phyloP scores from a whole-genome alignment of 2,797 vertebrate genomes.

The Dicrostonyx torquatus region DNA sequence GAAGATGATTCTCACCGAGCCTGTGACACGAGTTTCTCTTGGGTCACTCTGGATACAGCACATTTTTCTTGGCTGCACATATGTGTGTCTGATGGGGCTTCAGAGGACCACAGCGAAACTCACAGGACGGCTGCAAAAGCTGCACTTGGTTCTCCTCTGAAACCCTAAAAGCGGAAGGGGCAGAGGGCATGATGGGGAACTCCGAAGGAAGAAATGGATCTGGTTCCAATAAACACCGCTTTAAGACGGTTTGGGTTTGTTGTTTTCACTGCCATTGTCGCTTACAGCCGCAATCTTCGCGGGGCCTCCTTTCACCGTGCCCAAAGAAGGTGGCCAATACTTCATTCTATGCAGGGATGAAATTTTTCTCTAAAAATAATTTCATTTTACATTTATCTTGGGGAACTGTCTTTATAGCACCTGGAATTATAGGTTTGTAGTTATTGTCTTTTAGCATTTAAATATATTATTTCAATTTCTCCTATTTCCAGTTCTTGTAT shows the following conservation, averaged over 20 bases:
- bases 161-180: conserved; percentile 93
- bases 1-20: conserved; percentile 94
- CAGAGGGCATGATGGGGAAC: conserved; percentile 94
- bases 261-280: background rate
- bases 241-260: conserved; percentile 89
- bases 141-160: conserved; percentile 92
- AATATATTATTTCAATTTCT: conserved; percentile 27
- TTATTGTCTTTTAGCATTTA: conserved; percentile 28
- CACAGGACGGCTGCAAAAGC: conserved; percentile 92
- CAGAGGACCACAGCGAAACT: conserved; percentile 93
- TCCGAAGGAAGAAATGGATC: conserved; percentile 92
- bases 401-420: background rate
- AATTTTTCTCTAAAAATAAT: conserved; percentile 26
- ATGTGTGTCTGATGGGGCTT: conserved; percentile 92
- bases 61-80: conserved; percentile 95
- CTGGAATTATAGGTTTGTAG: background rate
- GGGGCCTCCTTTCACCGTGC: background rate
- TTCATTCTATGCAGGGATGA: background rate
- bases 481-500: background rate
- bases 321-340: background rate
- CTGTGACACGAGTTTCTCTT: conserved; percentile 92
- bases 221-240: conserved; percentile 94
- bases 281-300: background rate
- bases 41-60: conserved; percentile 92
- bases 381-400: conserved; percentile 13